These are phyloP conservation scores for Erpobdella octoculata DNA, from an alignment of 2,888 invertebrate species.

Conservation along the genomic window DNA sequence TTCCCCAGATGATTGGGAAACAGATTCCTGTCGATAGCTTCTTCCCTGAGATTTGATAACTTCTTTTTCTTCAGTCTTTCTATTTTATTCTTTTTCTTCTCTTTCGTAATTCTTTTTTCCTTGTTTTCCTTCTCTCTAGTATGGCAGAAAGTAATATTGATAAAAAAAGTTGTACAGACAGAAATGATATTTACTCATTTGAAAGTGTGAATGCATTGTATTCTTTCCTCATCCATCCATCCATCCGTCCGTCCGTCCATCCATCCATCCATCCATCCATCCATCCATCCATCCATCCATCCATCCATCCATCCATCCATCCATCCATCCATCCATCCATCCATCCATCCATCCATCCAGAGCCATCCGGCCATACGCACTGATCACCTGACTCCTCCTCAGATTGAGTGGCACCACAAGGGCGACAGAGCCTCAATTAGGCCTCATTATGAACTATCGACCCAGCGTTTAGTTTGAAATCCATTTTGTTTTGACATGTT, in stretches of 20 bases:
- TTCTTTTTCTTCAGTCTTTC: not conserved
- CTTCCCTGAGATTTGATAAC: not conserved
- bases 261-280: no score
- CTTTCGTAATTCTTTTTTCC: not conserved
- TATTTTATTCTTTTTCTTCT: not conserved
- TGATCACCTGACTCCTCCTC: no score
- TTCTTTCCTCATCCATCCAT: no score
- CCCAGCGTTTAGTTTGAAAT: not conserved
- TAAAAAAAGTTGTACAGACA: not conserved
- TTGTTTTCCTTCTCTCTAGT: not conserved
- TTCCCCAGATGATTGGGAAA: slow-evolving; percentile 2
- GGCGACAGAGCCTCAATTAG: slow-evolving; percentile 4
- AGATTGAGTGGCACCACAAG: not conserved
- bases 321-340: no score
- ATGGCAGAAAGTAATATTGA: not conserved
- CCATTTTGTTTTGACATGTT: not conserved
- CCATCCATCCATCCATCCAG: no score
- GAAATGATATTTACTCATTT: no score
- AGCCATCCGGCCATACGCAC: no score
- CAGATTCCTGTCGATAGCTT: slow-evolving; percentile 10
- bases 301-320: no score
- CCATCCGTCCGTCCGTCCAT: no score
- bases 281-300: no score
- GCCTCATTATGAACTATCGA: slow-evolving; percentile 5
- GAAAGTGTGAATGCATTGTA: no score